Evolutionary conservation across 2,888 invertebrate genomes (phyloP).

Genomic region (Lomographa bimaculata): DNA sequence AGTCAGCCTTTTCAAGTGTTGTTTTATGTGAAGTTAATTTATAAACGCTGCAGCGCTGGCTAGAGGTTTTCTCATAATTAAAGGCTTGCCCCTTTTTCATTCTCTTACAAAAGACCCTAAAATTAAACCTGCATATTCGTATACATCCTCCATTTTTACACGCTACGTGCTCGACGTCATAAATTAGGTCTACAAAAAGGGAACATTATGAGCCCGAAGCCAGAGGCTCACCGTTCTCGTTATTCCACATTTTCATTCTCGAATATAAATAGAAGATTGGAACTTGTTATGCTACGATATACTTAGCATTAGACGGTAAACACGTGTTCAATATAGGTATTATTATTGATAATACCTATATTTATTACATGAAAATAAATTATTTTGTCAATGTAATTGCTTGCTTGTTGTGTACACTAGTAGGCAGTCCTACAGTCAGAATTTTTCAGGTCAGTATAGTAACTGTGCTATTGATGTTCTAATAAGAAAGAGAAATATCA

Average conservation of each 20-base stretch:
- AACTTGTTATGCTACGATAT: constrained; percentile 35
- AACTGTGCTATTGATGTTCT: too few relatives aligned
- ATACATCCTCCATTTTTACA: constrained; percentile 64
- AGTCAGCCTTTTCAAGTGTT: constrained; percentile 46
- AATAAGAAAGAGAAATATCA: too few relatives aligned
- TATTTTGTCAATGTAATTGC: too few relatives aligned
- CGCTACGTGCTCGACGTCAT: constrained; percentile 65
- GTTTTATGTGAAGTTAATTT: constrained; percentile 56
- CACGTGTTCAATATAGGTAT: constrained; percentile 7
- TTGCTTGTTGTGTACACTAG: too few relatives aligned
- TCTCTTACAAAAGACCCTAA: constrained; percentile 65
- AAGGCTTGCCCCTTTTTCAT: constrained; percentile 68
- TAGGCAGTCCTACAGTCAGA: too few relatives aligned
- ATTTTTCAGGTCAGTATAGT: too few relatives aligned
- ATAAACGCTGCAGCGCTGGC: constrained; percentile 46
- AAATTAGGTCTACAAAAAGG: constrained; percentile 73
- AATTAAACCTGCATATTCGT: constrained; percentile 74
- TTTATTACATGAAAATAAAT: too few relatives aligned
- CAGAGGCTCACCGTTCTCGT: constrained; percentile 61
- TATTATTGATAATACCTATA: too few relatives aligned
- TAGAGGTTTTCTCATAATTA: constrained; percentile 65
- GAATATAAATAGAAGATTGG: constrained; percentile 49
- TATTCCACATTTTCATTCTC: constrained; percentile 54
- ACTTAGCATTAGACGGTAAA: constrained; percentile 1
- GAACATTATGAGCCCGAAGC: constrained; percentile 62